Evolutionary conservation across 23 tunicate genomes (phyloP), one percentile per base, ranked within the genome.

Genomic region (Halocynthia roretzi): DNA sequence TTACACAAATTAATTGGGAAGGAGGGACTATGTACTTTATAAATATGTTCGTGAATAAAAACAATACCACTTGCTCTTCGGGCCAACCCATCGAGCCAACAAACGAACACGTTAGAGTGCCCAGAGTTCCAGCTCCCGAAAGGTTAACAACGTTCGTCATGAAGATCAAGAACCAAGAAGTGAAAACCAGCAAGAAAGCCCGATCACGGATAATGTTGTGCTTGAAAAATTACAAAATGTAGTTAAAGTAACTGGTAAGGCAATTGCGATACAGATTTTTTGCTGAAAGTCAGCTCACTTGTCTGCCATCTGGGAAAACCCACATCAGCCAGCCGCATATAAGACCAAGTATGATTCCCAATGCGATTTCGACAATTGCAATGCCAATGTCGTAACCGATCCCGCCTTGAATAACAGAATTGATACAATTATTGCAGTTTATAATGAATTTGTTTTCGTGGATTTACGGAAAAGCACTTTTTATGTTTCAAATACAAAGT

Each of bases 81-180:
- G 89, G 89, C 89, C 89, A 84, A 9, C 89, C 89, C 17, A 84
- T 56, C 6, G 89, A 84, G 10, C 70, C 89, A 49, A 84, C 89
- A 78, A 84, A 84, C 21, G 89, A 78, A 52, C 89, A 84, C 6
- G 89, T 84, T 51, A 84, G 53, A 8, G 89, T 84, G n/a, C 83
- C 89, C 57, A 84, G 71, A 10, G 89, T 84, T 44, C 89, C 89
- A 57, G 89, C 77, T 7, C 89, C 89, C 48, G 89, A 75, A 21
- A 84, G 77, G 12, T 78, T 81, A 51, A 84, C 72, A 49, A 84
- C 82, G 51, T 84, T 84, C 53, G 89, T 84, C 60, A 66, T 63
- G 53, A 84, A 84, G 21, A 84, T 84, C 14, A 84, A 72, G 44
- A 84, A 78, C 89, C 89, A 84, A 8, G 89, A 84, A 14, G 89